phyloP scores from a whole-genome alignment of 2,113 vertebrate species.

The Isurus oxyrinchus region DNA sequence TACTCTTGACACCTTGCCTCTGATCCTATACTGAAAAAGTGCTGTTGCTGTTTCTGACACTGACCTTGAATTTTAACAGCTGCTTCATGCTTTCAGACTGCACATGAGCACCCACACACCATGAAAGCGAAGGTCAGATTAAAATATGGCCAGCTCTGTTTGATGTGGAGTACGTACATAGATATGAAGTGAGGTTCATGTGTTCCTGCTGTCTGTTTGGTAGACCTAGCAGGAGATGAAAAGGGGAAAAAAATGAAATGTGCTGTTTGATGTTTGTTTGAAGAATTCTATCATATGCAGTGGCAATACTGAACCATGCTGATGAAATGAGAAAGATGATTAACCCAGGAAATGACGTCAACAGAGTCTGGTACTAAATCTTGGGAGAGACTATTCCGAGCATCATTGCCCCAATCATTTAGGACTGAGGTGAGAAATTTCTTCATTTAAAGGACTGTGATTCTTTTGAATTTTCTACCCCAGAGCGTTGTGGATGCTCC shows the following conservation, averaged over 20 bases:
- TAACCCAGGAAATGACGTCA: neutral
- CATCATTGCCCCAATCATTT: too few relatives aligned
- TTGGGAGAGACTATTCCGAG: too few relatives aligned
- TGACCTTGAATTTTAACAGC: neutral
- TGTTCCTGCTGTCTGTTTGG: neutral
- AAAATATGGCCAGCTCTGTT: neutral
- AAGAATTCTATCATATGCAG: neutral
- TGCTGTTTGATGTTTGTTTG: neutral
- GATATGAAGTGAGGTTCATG: neutral
- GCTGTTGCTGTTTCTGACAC: neutral
- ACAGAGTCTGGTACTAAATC: too few relatives aligned
- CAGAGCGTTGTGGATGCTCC: too few relatives aligned
- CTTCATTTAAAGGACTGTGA: too few relatives aligned
- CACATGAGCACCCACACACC: neutral
- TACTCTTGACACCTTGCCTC: neutral
- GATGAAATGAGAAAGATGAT: neutral
- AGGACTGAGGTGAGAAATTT: too few relatives aligned
- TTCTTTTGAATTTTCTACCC: too few relatives aligned
- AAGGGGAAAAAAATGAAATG: neutral
- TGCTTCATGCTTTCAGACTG: neutral
- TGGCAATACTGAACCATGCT: neutral
- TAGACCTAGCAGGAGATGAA: neutral
- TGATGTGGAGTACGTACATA: neutral
- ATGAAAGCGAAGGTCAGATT: neutral
- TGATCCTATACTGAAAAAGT: neutral